These are phyloP conservation scores for Micrastur ruficollis DNA, from an alignment of 2,797 vertebrate genomes.

Conservation along the genomic window DNA sequence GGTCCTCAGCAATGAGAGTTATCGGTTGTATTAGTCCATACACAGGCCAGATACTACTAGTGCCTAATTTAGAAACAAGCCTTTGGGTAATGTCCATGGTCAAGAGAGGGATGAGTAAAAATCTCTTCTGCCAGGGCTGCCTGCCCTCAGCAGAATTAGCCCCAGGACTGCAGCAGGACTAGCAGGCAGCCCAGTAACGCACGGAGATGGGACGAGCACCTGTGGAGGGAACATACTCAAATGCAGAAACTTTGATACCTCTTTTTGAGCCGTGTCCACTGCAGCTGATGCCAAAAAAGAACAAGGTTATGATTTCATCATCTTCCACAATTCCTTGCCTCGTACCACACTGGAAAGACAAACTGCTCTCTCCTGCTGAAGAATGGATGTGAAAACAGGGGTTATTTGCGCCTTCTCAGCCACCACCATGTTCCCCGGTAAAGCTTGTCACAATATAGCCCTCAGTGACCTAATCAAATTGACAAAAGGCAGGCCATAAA, in stretches of 20 bases:
- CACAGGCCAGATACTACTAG: background rate
- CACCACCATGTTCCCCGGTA: background rate
- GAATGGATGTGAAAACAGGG: background rate
- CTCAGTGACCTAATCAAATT: background rate
- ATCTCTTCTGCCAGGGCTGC: background rate
- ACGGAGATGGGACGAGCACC: background rate
- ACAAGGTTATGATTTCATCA: background rate
- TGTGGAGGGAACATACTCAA: fast-evolving
- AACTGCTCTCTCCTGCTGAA: background rate
- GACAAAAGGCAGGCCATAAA: background rate
- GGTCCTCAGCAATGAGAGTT: background rate
- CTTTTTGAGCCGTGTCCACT: background rate
- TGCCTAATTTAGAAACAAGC: background rate
- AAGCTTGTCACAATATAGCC: background rate
- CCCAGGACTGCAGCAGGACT: background rate
- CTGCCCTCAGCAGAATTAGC: background rate
- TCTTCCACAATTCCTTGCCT: background rate
- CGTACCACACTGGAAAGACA: background rate
- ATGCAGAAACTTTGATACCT: background rate
- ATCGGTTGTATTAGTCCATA: background rate
- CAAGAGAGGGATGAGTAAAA: background rate
- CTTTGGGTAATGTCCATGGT: background rate
- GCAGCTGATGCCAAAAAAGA: background rate
- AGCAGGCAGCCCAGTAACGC: background rate
- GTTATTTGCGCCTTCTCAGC: background rate